phyloP scores from a whole-genome alignment of 2,888 invertebrate species.

The Halocaridina rubra region DNA sequence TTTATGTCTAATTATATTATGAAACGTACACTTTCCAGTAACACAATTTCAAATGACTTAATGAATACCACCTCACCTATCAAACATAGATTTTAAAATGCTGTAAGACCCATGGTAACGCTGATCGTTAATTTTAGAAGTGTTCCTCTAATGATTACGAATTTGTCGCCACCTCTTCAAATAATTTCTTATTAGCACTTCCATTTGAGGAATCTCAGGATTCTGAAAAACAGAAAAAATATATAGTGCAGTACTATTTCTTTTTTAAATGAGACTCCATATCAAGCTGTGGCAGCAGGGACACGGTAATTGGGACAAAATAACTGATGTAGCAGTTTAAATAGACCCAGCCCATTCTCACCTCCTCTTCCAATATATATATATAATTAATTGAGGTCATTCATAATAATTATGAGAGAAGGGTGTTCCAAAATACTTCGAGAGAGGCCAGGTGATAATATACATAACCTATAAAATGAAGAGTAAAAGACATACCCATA shows the following conservation, averaged over 20 bases:
- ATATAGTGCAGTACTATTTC: background rate
- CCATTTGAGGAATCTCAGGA: constrained; percentile 18
- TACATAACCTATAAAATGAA: no score
- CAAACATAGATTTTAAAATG: constrained; percentile 49
- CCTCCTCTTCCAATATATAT: no score
- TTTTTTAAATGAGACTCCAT: background rate
- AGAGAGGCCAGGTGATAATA: no score
- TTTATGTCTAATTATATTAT: no score
- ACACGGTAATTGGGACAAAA: background rate
- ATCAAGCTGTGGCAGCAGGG: background rate
- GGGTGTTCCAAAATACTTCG: no score
- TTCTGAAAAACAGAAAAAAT: constrained; percentile 6
- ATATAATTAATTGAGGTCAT: no score
- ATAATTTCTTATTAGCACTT: constrained; percentile 29
- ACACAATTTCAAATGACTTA: no score
- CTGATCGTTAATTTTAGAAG: constrained; percentile 41
- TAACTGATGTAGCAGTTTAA: no score
- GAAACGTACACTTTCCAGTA: no score
- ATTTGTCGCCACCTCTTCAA: constrained; percentile 44
- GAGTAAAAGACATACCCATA: no score
- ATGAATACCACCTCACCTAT: constrained; percentile 41
- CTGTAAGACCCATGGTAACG: constrained; percentile 35
- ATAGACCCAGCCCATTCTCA: no score
- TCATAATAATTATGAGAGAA: no score
- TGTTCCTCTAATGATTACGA: constrained; percentile 39